phyloP scores from a whole-genome alignment of 2,888 invertebrate species.

The Sinodicranocentrus sp. region DNA sequence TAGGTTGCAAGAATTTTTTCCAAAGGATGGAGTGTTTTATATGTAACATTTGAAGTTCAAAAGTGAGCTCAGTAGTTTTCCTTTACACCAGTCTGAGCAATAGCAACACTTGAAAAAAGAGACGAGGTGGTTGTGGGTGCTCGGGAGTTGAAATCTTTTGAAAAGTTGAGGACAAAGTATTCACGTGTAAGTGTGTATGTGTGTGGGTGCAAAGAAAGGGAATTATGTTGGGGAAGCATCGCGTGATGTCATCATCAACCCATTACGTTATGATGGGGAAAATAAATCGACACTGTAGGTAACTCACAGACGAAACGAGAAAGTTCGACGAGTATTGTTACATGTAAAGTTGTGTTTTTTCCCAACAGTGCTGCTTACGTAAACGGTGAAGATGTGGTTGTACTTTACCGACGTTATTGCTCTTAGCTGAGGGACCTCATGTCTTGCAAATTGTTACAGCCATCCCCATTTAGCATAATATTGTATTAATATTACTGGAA shows the following conservation, averaged over 20 bases:
- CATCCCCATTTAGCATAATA: constrained; percentile 47
- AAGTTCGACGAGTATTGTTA: not conserved
- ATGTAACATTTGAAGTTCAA: too few species aligned
- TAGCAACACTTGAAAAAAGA: too few species aligned
- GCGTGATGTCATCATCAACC: constrained; percentile 8
- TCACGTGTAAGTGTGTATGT: too few species aligned
- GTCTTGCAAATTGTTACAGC: constrained; percentile 19
- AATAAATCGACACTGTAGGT: not conserved
- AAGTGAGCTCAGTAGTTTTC: too few species aligned
- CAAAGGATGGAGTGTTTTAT: too few species aligned
- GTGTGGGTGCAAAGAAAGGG: constrained; percentile 4
- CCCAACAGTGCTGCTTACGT: constrained; percentile 25
- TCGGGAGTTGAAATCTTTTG: too few species aligned
- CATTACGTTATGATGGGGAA: not conserved
- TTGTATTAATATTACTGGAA: constrained; percentile 31
- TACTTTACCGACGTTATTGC: not conserved
- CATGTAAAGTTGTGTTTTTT: not conserved
- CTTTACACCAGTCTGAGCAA: too few species aligned
- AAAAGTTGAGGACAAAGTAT: too few species aligned
- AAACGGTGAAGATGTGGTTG: constrained; percentile 11
- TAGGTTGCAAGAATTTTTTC: too few species aligned
- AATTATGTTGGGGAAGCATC: not conserved
- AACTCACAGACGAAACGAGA: not conserved
- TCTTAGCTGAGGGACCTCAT: not conserved
- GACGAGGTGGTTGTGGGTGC: too few species aligned